Evolutionary conservation across 2,113 vertebrate genomes (phyloP), one percentile per base, ranked within the genome.

Genomic region (Rutilus rutilus): DNA sequence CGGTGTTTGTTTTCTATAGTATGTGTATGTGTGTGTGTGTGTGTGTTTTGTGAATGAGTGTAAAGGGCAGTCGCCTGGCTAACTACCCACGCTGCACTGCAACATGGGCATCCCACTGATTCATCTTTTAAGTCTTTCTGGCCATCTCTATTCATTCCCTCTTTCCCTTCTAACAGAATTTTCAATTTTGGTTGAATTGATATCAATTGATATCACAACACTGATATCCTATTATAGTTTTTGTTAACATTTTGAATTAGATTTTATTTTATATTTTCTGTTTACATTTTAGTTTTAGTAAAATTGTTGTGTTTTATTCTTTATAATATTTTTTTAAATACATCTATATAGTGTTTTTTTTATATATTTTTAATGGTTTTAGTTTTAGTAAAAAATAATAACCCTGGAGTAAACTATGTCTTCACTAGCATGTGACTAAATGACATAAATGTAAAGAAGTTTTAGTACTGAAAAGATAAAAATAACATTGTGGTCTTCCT

Each of bases 61-160:
- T 15, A 19, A 17, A 30, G 45, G 81, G 65, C 71, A 76, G 52
- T 62, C 57, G 36, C 60, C 65, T 60, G 15, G 64, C 75, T 59
- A 84, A 64, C 78, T 45, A 71, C 17, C 78, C 62, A 36, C 42
- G 21, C 77, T 30, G 73, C 82, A 67, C 74, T 80, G 52, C 67
- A 78, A 83, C 80, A 79, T 71, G n/a, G 77, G 59, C 78, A 30
- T 80, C 86, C 83, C 80, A 57, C 86, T 76, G 83, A 62, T 64
- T 81, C 71, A 85, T 84, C 62, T 4, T 33, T 4, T 33, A 33
- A 33, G 74, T 85, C 71, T 75, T 75, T 75, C 71, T 75, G 42
- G 42, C 12, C 42, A 47, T 15, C 71, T 74, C 21, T 47, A 25
- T 47, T 47, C 23, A 25, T 25, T 71, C 39, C 33, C 19, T 21